phyloP scores from a whole-genome alignment of 2,113 vertebrate species.

The Uropsilus gracilis region DNA sequence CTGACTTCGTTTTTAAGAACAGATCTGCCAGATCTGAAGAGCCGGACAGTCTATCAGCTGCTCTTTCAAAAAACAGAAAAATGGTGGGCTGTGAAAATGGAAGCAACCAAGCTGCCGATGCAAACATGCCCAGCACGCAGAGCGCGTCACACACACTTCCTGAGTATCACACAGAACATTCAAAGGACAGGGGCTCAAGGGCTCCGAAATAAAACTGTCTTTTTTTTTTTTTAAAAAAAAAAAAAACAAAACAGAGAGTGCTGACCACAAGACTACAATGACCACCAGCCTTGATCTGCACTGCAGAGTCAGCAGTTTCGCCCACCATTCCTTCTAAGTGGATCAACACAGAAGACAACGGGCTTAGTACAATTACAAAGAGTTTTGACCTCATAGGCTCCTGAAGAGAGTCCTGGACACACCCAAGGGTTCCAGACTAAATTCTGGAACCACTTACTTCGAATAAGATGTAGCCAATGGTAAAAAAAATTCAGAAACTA shows the following conservation, averaged over 20 bases:
- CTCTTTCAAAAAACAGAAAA: not conserved
- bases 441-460: not conserved
- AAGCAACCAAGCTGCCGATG: not conserved
- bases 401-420: not conserved
- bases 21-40: not conserved
- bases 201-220: not conserved
- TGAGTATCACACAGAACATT: not conserved
- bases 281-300: not conserved
- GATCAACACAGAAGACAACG: not conserved
- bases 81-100: not conserved
- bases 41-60: not conserved
- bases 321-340: not conserved
- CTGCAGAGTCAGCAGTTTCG: not conserved
- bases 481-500: slow-evolving; percentile 1
- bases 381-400: slow-evolving; percentile 32
- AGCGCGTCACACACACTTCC: not conserved
- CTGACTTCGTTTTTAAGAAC: slow-evolving; percentile 24
- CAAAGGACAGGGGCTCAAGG: not conserved
- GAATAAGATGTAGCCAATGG: slow-evolving; percentile 8
- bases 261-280: not conserved
- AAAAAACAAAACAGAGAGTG: not conserved
- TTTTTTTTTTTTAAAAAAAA: not conserved
- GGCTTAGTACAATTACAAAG: not conserved
- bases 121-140: not conserved
- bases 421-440: not conserved